Evolutionary conservation across 2,113 vertebrate species (phyloP).

Genomic region (Menidia beryllina): DNA sequence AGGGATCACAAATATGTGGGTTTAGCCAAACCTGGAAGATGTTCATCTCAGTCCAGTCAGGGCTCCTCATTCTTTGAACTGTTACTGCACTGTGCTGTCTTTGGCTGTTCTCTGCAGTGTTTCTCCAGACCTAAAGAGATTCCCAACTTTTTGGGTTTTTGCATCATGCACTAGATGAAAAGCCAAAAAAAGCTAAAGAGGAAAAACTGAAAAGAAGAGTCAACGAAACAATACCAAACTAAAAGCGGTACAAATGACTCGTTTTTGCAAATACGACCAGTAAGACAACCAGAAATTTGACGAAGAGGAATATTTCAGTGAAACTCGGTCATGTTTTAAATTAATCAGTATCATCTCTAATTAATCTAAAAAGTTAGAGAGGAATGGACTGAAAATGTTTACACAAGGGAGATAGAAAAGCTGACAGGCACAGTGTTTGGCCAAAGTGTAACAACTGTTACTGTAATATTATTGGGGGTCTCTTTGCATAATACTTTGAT

Average conservation of each 20-base stretch:
- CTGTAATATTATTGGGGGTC: constrained; percentile 27
- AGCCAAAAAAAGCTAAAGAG: not conserved
- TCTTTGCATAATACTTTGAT: constrained; percentile 72
- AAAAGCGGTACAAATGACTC: constrained; percentile 1
- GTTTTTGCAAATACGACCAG: constrained; percentile 3
- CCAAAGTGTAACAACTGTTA: constrained; percentile 46
- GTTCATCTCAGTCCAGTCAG: constrained; percentile 8
- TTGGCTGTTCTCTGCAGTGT: not conserved
- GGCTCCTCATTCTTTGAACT: too few relatives aligned
- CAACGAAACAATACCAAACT: not conserved
- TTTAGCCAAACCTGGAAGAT: not conserved
- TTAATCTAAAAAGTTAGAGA: constrained; percentile 19
- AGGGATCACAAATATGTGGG: not conserved
- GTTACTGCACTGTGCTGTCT: not conserved
- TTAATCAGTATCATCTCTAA: not conserved
- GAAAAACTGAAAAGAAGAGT: constrained; percentile 8
- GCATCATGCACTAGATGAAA: constrained; percentile 6
- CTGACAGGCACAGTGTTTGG: constrained; percentile 40
- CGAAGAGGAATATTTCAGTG: too few relatives aligned
- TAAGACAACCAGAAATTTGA: constrained; percentile 18
- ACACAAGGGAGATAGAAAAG: constrained; percentile 21
- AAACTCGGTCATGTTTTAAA: not conserved
- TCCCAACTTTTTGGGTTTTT: constrained; percentile 24
- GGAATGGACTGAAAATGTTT: constrained; percentile 27
- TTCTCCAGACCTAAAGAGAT: constrained; percentile 1